phyloP scores from a whole-genome alignment of 2,113 vertebrate genomes.

The Hypanus sabinus region DNA sequence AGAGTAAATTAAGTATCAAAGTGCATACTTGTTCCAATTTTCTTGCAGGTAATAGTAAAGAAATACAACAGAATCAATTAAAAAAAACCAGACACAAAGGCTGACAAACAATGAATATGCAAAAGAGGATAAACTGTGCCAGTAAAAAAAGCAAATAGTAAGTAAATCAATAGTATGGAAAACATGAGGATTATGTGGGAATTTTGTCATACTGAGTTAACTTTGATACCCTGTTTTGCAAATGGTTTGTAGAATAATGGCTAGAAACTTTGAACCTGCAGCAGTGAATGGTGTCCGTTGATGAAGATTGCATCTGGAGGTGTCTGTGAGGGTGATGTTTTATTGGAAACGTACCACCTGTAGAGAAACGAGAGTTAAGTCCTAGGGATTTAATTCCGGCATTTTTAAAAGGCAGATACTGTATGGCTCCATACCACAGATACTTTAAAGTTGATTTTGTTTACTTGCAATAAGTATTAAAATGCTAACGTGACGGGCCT shows the following conservation, averaged over 20 bases:
- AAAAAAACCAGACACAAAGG: no score
- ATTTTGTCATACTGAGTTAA: background rate
- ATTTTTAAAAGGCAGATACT: background rate
- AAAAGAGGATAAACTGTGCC: no score
- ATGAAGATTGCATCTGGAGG: background rate
- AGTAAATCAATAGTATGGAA: no score
- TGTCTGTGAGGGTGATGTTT: background rate
- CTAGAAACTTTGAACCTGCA: background rate
- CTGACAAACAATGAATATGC: no score
- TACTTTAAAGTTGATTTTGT: background rate
- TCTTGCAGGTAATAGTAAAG: no score
- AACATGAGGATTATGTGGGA: background rate
- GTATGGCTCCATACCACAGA: background rate
- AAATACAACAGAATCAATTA: no score
- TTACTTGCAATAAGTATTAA: constrained; percentile 8
- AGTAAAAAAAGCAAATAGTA: no score
- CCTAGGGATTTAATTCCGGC: no score
- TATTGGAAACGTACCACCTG: no score
- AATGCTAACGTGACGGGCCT: constrained; percentile 15
- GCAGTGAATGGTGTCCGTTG: background rate
- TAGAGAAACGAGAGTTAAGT: background rate
- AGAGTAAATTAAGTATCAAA: no score
- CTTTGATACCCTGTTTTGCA: background rate
- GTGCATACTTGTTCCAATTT: no score
- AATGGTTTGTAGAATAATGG: background rate